Percentiles rank a stretch among this genome's conserved stretches.
These are phyloP conservation scores for Mesaphorura yosii DNA, from an alignment of 1,140 invertebrate species.

Conservation along the genomic window DNA sequence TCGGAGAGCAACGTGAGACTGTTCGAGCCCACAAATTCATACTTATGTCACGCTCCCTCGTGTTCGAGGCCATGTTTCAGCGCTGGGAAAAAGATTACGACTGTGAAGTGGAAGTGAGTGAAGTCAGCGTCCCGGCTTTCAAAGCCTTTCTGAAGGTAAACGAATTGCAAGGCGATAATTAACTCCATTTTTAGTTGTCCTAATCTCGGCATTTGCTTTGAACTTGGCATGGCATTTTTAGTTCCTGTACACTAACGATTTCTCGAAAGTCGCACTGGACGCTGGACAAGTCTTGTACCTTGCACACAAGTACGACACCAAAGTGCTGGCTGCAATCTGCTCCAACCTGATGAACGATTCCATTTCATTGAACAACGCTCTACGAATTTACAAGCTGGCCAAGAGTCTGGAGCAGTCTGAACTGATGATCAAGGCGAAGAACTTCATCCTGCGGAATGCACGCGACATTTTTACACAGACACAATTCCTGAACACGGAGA, in stretches of 20 bases:
- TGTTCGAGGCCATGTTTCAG: constrained; percentile 7
- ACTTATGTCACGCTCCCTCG: constrained; percentile 1
- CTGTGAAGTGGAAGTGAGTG: neutral
- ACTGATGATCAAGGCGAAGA: neutral
- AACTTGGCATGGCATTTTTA: neutral
- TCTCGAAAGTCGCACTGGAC: neutral
- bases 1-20: constrained; percentile 5
- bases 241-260: constrained; percentile 8
- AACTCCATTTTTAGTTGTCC: neutral
- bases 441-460: constrained; percentile 5
- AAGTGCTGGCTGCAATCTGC: neutral
- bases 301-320: neutral
- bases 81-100: neutral
- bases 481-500: neutral
- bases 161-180: neutral
- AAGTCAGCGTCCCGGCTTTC: constrained; percentile 1
- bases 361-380: neutral
- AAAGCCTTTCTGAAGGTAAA: neutral
- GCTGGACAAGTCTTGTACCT: neutral
- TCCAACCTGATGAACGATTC: neutral
- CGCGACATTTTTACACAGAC: neutral
- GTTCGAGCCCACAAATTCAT: constrained; percentile 11
- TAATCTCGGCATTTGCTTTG: neutral
- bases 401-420: neutral
- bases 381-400: neutral